phyloP scores from a whole-genome alignment of 2,113 vertebrate species.

The Tragelaphus imberbis region DNA sequence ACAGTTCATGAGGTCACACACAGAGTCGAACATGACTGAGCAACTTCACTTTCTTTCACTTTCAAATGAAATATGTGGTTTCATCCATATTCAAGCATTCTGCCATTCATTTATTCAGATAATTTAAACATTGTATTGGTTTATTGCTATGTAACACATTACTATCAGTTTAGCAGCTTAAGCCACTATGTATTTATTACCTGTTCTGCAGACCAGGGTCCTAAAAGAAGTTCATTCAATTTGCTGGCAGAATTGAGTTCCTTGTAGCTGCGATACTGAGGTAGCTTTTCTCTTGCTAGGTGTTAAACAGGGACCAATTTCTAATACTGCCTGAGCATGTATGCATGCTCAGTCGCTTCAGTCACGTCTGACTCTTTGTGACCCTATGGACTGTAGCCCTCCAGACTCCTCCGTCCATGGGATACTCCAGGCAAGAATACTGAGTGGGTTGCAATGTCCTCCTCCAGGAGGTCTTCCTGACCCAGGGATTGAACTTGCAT shows the following conservation, averaged over 20 bases:
- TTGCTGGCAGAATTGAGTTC: background rate
- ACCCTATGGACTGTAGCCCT: background rate
- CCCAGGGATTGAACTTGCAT: background rate
- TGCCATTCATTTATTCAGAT: background rate
- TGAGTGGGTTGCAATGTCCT: background rate
- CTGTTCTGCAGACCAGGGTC: background rate
- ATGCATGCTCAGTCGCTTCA: background rate
- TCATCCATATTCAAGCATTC: background rate
- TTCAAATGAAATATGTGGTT: background rate
- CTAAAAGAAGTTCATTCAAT: background rate
- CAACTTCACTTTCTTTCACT: background rate
- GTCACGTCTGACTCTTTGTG: background rate
- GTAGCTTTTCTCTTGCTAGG: background rate
- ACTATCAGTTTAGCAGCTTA: background rate
- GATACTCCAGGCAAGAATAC: background rate
- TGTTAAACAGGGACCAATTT: background rate
- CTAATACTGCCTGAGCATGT: background rate
- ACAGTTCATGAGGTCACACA: fast-evolving
- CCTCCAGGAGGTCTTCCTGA: background rate
- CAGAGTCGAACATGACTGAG: background rate
- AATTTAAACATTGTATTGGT: background rate
- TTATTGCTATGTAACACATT: background rate
- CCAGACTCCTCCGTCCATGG: background rate
- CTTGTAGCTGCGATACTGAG: background rate
- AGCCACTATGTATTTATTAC: background rate